phyloP scores from a whole-genome alignment of 1,140 invertebrate genomes.

The Rhopalosiphum padi region DNA sequence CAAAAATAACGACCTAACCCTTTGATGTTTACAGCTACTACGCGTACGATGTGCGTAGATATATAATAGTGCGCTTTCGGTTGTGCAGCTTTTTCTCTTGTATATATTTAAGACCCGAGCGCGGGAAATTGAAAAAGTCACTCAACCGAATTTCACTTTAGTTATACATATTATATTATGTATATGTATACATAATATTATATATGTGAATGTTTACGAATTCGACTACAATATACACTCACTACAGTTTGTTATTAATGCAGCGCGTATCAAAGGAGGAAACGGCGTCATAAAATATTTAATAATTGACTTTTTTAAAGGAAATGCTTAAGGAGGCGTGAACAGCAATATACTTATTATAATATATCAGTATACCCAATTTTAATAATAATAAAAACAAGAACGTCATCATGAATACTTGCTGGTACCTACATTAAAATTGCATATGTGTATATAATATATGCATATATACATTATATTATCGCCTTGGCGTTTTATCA shows the following conservation, averaged over 20 bases:
- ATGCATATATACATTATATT: background rate
- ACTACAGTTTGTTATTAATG: background rate
- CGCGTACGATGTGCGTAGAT: background rate
- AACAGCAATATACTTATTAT: background rate
- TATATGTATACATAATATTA: background rate
- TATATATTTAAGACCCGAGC: background rate
- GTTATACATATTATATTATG: background rate
- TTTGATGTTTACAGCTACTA: slow-evolving; percentile 11
- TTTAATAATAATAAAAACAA: background rate
- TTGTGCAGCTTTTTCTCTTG: background rate
- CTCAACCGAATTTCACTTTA: background rate
- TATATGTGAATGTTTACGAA: background rate
- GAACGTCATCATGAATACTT: background rate
- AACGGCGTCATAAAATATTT: background rate
- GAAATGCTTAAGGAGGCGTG: background rate
- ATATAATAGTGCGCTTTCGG: background rate
- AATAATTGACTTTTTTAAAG: background rate
- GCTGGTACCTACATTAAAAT: background rate
- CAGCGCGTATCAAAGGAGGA: background rate
- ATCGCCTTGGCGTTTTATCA: background rate
- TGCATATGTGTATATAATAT: background rate
- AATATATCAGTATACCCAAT: background rate
- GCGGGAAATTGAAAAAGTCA: slow-evolving; percentile 33
- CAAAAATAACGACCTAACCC: slow-evolving; percentile 40
- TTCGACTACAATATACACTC: background rate